These are phyloP conservation scores for Heptranchias perlo DNA, from an alignment of 2,113 vertebrate genomes.

Conservation along the genomic window DNA sequence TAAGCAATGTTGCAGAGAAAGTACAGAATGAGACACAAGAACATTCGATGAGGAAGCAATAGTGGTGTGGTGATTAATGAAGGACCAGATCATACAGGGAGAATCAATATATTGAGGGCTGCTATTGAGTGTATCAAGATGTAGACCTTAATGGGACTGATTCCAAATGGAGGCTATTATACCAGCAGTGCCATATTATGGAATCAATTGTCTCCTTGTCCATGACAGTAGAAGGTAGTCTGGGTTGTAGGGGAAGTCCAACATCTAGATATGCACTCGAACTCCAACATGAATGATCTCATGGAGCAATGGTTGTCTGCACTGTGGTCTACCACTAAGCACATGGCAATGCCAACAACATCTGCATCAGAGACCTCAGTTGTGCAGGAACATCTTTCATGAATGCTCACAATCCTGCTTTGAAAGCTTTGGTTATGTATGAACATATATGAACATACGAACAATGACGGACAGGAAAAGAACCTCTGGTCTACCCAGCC, in stretches of 20 bases:
- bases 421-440: background rate
- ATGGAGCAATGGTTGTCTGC: background rate
- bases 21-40: too few relatives aligned
- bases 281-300: background rate
- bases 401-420: background rate
- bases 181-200: background rate
- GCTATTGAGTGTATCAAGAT: too few relatives aligned
- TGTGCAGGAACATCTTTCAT: background rate
- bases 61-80: too few relatives aligned
- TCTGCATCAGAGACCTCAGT: background rate
- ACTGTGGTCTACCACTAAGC: background rate
- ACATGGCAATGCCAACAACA: background rate
- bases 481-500: too few relatives aligned
- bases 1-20: too few relatives aligned
- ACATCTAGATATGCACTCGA: background rate
- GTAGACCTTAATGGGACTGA: too few relatives aligned
- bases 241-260: background rate
- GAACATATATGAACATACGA: too few relatives aligned
- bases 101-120: too few relatives aligned
- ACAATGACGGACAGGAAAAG: too few relatives aligned
- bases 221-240: background rate
- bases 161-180: too few relatives aligned
- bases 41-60: too few relatives aligned
- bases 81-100: too few relatives aligned
- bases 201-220: background rate